phyloP scores from a whole-genome alignment of 2,888 invertebrate species.

The Pachymerium ferrugineum region DNA sequence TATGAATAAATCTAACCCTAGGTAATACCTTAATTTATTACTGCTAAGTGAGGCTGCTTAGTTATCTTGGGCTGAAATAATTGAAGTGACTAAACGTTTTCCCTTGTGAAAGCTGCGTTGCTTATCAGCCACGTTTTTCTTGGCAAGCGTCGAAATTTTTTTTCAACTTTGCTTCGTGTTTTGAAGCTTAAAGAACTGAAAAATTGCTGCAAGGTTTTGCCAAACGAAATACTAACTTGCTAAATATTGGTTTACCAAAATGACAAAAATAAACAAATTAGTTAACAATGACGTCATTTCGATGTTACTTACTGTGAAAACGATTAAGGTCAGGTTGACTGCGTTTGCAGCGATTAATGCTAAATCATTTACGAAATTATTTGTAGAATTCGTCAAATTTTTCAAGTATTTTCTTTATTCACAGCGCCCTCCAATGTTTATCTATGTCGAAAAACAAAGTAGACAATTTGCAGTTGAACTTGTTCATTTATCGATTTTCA shows the following conservation, averaged over 20 bases:
- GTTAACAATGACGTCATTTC: no score
- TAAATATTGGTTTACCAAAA: no score
- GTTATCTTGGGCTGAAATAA: neutral
- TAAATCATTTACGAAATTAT: no score
- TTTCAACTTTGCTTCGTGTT: neutral
- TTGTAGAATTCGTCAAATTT: no score
- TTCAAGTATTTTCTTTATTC: no score
- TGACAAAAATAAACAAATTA: no score
- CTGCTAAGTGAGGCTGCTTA: no score
- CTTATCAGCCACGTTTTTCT: neutral
- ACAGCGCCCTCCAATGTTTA: neutral
- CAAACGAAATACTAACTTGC: neutral
- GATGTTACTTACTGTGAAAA: no score
- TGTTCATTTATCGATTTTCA: slow-evolving; percentile 8
- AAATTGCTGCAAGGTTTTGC: neutral
- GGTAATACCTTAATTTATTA: no score
- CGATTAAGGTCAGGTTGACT: no score
- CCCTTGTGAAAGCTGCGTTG: neutral
- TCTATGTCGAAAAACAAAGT: neutral
- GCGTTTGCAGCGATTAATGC: no score
- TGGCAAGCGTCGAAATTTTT: neutral
- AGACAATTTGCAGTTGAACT: neutral
- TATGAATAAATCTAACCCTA: no score
- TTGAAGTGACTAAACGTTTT: neutral
- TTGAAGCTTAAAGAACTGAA: neutral